Percentiles rank a stretch among this genome's conserved stretches.
phyloP scores from a whole-genome alignment of 1,140 invertebrate genomes.

The Plutomurus gul region DNA sequence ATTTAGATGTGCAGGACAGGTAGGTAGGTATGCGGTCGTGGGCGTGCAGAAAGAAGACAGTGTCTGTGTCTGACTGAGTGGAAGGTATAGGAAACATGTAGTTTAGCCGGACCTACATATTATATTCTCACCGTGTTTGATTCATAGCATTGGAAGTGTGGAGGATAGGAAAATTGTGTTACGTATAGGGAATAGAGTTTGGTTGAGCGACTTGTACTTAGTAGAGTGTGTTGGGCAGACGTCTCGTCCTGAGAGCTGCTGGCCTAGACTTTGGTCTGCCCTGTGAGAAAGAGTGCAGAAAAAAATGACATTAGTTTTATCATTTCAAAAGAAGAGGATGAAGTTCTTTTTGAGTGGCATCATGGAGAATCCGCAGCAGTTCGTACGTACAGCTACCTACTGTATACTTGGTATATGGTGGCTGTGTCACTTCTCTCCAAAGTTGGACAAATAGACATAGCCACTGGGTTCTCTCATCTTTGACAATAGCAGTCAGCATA shows the following conservation, averaged over 20 bases:
- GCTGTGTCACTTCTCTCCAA: neutral
- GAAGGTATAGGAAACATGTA: no score
- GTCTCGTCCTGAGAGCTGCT: neutral
- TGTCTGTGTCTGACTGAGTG: no score
- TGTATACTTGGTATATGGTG: neutral
- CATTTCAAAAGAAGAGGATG: constrained; percentile 25
- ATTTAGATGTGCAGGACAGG: no score
- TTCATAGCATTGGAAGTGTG: no score
- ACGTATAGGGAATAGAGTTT: no score
- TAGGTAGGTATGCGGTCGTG: no score
- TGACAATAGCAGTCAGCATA: neutral
- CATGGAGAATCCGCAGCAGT: neutral
- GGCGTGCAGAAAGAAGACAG: no score
- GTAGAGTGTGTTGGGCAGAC: neutral
- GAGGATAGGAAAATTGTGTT: no score
- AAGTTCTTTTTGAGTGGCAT: constrained; percentile 22
- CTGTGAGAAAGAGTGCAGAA: neutral
- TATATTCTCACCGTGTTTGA: no score
- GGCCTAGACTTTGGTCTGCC: neutral
- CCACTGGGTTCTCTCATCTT: neutral
- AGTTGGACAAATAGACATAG: neutral
- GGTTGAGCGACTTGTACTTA: neutral
- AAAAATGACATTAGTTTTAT: constrained; percentile 21
- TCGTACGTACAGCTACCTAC: neutral
- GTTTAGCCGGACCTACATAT: no score